A percentile compares a stretch with the other conserved stretches of the same genome.
These are phyloP conservation scores for Trichoplusia ni DNA, from an alignment of 1,140 invertebrate genomes.

Conservation along the genomic window DNA sequence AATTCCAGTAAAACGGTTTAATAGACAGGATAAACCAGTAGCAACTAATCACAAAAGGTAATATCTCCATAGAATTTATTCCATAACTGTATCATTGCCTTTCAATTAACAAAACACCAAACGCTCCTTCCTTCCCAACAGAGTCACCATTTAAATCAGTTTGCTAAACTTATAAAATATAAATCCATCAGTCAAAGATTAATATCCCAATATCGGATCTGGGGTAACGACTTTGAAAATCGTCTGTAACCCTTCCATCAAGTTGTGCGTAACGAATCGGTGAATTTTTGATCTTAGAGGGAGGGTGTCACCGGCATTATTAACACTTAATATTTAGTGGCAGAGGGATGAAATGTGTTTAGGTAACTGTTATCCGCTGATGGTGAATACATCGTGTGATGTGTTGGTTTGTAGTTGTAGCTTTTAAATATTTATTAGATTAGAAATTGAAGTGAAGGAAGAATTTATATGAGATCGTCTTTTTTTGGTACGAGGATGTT, in stretches of 20 bases:
- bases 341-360: constrained; percentile 52
- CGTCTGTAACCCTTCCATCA: constrained; percentile 52
- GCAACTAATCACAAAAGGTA: no score
- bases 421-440: background rate
- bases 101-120: no score
- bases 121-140: background rate
- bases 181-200: constrained; percentile 42
- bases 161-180: constrained; percentile 13
- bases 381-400: background rate
- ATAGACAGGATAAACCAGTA: no score
- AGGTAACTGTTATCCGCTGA: constrained; percentile 37
- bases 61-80: no score
- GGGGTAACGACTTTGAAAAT: constrained; percentile 64
- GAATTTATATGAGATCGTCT: no score
- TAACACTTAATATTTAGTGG: constrained; percentile 76
- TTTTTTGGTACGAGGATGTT: no score
- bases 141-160: constrained; percentile 24
- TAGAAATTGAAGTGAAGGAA: no score
- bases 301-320: constrained; percentile 65
- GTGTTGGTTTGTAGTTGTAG: background rate
- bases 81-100: no score
- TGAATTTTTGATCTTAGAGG: constrained; percentile 69
- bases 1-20: no score
- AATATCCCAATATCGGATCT: constrained; percentile 63
- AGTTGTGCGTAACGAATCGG: constrained; percentile 55